Evolutionary conservation across 2,113 vertebrate species (phyloP), one percentile per base, ranked within the genome.

Genomic region (Oceanites oceanicus): DNA sequence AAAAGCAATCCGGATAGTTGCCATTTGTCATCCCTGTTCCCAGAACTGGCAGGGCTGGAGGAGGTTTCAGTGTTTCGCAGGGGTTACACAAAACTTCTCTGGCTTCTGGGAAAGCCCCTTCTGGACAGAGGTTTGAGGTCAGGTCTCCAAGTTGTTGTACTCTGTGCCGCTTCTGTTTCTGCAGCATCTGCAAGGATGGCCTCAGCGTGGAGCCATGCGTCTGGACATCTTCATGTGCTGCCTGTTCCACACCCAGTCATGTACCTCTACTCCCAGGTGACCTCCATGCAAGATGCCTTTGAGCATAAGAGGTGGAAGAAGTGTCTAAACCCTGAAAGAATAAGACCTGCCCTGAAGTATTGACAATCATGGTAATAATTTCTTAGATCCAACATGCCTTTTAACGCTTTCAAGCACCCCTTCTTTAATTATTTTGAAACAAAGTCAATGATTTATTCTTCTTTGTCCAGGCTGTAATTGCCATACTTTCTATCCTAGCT

Each of bases 171-270:
- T 71, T 36, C 45, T 66, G 23, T 14, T n/a, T 40, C 59, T 62
- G 47, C 36, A 45, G 59, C 40, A 42, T 8, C 52, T 76, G 58
- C 45, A 55, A 21, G 45, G n/a, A 29, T 0, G 3, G n/a, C 14
- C 26, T 55, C 30, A 10, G 45, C 0, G 0, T 15, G 30, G 50
- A 61, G 52, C 53, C 40, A 14, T 0, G 0, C 5, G 10, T 16
- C 47, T n/a, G 59, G 40, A 23, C 26, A 11, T 13, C 59, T 56
- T 50, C 23, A 9, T 7, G 27, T 17, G n/a, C 68, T 71, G 63
- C 71, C 26, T 10, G 10, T 34, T 36, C 45, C 38, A 19, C 11
- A 11, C 13, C 20, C 36, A 20, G 14, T 1, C 4, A 0, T 10
- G 34, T n/a, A 34, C 38, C 32, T 44, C 40, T 22, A 0, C 27